A percentile compares a stretch with the other conserved stretches of the same genome.
These are phyloP conservation scores for Agrilus mali DNA, from an alignment of 2,888 invertebrate genomes.

Conservation along the genomic window DNA sequence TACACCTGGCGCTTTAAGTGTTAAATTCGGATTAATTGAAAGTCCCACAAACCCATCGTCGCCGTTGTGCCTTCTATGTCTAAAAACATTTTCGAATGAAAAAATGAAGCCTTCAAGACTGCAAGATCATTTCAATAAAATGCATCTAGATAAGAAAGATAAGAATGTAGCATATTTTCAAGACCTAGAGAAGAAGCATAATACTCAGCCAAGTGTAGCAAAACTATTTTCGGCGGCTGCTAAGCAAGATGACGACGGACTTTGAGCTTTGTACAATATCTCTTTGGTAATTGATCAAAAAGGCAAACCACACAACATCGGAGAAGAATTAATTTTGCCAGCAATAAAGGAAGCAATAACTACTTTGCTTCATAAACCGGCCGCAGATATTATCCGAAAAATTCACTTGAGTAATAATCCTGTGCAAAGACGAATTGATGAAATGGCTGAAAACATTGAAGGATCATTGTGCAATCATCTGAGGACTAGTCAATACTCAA, in stretches of 20 bases:
- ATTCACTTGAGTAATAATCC: conserved; percentile 10
- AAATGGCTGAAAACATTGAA: conserved; percentile 14
- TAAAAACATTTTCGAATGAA: conserved; percentile 17
- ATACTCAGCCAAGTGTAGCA: background rate
- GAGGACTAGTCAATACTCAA: conserved; percentile 2
- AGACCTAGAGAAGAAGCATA: conserved; percentile 3
- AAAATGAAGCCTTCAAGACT: conserved; percentile 11
- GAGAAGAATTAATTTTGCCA: conserved; percentile 12
- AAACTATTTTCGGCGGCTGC: conserved; percentile 4
- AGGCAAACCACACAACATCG: conserved; percentile 6
- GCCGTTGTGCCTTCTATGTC: conserved; percentile 12
- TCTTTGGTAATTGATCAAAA: conserved; percentile 7
- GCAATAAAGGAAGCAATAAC: conserved; percentile 11
- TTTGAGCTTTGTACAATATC: conserved; percentile 10
- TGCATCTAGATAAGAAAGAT: conserved; percentile 8
- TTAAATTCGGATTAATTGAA: conserved; percentile 8
- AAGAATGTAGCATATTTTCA: conserved; percentile 5
- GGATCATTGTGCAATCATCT: conserved; percentile 12
- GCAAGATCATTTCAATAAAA: conserved; percentile 8
- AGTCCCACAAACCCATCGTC: background rate
- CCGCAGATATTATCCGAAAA: conserved; percentile 8
- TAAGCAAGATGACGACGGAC: conserved; percentile 8
- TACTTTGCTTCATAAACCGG: conserved; percentile 13
- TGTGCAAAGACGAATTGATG: conserved; percentile 14
- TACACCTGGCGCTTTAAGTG: no score